Evolutionary conservation across 2,888 invertebrate species (phyloP).

Genomic region (Standfussiana lucernea): DNA sequence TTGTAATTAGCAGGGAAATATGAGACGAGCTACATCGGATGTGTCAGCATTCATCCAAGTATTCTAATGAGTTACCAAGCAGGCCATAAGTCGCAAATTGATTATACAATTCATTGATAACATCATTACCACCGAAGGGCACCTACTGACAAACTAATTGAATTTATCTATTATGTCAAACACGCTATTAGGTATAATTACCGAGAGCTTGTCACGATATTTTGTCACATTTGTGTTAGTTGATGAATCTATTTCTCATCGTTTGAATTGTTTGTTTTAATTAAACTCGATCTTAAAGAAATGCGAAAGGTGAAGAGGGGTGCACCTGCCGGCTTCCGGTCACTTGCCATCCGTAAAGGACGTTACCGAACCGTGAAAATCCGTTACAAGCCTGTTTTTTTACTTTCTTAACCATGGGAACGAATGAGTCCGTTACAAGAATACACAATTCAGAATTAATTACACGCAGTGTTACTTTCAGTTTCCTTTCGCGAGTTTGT

Average conservation of each 20-base stretch:
- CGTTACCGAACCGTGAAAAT: constrained; percentile 84
- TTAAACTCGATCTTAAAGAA: constrained; percentile 42
- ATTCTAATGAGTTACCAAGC: constrained; percentile 35
- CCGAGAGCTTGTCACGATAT: constrained; percentile 57
- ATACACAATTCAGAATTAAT: constrained; percentile 33
- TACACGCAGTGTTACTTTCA: constrained; percentile 47
- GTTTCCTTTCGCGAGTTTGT: constrained; percentile 48
- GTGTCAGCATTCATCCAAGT: constrained; percentile 6
- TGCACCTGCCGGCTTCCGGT: constrained; percentile 82
- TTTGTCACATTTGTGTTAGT: constrained; percentile 38
- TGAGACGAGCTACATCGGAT: constrained; percentile 7
- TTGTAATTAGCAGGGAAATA: constrained; percentile 26
- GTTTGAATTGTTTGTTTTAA: constrained; percentile 35
- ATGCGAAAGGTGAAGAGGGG: constrained; percentile 43
- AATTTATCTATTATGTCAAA: constrained; percentile 57
- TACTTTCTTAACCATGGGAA: constrained; percentile 62
- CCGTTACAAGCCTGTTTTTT: constrained; percentile 80
- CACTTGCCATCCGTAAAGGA: constrained; percentile 80
- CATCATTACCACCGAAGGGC: constrained; percentile 39
- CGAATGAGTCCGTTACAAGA: constrained; percentile 56
- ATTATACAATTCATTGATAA: constrained; percentile 54
- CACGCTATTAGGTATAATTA: constrained; percentile 59
- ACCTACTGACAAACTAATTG: constrained; percentile 42
- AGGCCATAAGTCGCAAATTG: constrained; percentile 9
- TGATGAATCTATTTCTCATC: constrained; percentile 20